Base-by-base conservation (phyloP, 1,140 invertebrate genomes). In the Drosophila simulans region DNA sequence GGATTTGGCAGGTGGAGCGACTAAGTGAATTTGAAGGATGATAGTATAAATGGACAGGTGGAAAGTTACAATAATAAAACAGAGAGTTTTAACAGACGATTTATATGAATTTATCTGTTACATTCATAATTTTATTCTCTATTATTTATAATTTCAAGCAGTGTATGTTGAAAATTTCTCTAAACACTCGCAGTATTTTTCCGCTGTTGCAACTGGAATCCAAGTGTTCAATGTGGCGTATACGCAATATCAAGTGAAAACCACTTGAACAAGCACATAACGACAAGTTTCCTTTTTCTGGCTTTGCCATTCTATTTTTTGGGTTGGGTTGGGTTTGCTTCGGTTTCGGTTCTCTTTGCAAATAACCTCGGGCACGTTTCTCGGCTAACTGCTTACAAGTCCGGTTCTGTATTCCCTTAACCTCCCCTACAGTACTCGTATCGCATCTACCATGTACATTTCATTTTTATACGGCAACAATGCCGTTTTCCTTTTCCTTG, bases 391-490 rank as follows among this genome's bases (percentile, higher is more conserved):
- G 65, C 65, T 68, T 60, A 68, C 62, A 80, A 64, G 70, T 57
- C 62, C 51, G 66, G 71, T 17, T 49, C 42, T 27, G 63, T 39
- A 56, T 45, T 27, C 65, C 49, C 60, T 51, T 51, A 35, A 66
- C 25, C 25, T 51, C 65, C 25, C 43, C 31, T 13, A 64, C 13
- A 45, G 31, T 39, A 22, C 20, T 22, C 20, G 20, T 22, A 31
- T 31, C 31, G 31, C 31, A 35, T 49, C 43, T 37, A 25, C 35
- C 49, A 22, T 22, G 37, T 64, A 31, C 77, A 80, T 65, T 73
- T 86, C 84, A 80, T 82, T 86, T 86, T 85, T 86, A 86, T 85
- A 76, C 54, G 35, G 40, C 82, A 71, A 79, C 79, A 74, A 74
- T 75, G 59, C 27, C 51, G 76, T 57, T 58, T 57, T 62, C 58